Percentiles rank a stretch among this genome's conserved stretches.
These are phyloP conservation scores for Actinemys pallida DNA, from an alignment of 2,113 vertebrate species.

Conservation along the genomic window DNA sequence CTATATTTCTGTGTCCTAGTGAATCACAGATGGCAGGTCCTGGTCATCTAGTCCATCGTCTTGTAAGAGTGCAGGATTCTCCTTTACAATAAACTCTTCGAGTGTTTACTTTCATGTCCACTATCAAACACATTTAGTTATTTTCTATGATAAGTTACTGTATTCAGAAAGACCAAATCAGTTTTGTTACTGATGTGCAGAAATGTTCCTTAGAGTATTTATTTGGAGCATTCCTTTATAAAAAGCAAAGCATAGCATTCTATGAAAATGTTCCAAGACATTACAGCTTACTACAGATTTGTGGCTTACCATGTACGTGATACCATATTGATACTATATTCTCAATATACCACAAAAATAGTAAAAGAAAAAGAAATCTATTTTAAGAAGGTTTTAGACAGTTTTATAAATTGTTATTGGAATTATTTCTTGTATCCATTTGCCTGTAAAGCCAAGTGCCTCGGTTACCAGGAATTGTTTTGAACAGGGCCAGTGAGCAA, in stretches of 20 bases:
- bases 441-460: constrained; percentile 41
- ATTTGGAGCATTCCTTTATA: constrained; percentile 49
- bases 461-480: constrained; percentile 68
- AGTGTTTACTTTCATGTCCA: constrained; percentile 20
- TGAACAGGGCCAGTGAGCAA: background rate
- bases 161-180: constrained; percentile 44
- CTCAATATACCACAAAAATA: background rate
- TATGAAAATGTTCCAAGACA: background rate
- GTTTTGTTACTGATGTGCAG: background rate
- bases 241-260: background rate
- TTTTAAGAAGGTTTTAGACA: constrained; percentile 49
- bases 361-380: constrained; percentile 47
- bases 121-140: constrained; percentile 12
- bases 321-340: background rate
- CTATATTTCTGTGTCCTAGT: constrained; percentile 49
- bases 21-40: constrained; percentile 54
- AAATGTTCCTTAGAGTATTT: constrained; percentile 30
- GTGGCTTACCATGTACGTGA: background rate
- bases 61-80: background rate
- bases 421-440: constrained; percentile 69
- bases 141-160: background rate
- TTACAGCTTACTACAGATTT: background rate
- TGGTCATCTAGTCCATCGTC: background rate
- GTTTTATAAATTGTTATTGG: constrained; percentile 55
- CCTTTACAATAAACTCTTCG: constrained; percentile 5